Evolutionary conservation across 2,888 invertebrate species (phyloP).

Genomic region (Oligia fasciuncula): DNA sequence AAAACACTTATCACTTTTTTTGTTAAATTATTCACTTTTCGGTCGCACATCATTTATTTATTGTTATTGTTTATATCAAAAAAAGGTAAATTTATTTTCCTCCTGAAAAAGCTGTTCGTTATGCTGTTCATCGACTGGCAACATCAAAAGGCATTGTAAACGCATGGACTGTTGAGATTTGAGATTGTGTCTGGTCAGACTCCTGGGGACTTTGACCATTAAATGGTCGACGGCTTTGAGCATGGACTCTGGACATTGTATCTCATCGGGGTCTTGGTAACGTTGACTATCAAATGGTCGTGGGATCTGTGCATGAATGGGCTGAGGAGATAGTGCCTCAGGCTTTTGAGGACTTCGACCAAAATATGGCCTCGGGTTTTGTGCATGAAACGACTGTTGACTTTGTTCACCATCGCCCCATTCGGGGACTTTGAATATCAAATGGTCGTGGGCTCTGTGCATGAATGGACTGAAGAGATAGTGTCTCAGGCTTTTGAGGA

Average conservation of each 20-base stretch:
- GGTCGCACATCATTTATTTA: neutral
- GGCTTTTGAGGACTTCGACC: no score
- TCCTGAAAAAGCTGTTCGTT: neutral
- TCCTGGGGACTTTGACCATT: neutral
- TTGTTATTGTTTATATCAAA: neutral
- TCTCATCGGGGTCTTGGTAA: no score
- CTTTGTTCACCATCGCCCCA: no score
- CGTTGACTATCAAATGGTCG: neutral
- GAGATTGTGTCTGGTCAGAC: neutral
- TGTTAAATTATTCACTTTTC: constrained; percentile 11
- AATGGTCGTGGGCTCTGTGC: neutral
- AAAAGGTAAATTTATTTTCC: neutral
- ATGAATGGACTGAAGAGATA: neutral
- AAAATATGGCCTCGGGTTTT: no score
- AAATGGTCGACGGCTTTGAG: neutral
- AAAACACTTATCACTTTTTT: constrained; percentile 12
- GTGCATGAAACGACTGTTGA: no score
- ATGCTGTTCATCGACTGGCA: constrained; percentile 10
- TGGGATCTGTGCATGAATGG: neutral
- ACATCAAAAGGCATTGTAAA: neutral
- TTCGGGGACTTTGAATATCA: neutral
- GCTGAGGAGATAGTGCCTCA: neutral
- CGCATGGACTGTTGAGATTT: neutral
- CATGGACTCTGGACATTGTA: neutral
- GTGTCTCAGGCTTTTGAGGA: neutral